phyloP scores from a whole-genome alignment of 2,888 invertebrate genomes.

The Caenorhabditis sinica region DNA sequence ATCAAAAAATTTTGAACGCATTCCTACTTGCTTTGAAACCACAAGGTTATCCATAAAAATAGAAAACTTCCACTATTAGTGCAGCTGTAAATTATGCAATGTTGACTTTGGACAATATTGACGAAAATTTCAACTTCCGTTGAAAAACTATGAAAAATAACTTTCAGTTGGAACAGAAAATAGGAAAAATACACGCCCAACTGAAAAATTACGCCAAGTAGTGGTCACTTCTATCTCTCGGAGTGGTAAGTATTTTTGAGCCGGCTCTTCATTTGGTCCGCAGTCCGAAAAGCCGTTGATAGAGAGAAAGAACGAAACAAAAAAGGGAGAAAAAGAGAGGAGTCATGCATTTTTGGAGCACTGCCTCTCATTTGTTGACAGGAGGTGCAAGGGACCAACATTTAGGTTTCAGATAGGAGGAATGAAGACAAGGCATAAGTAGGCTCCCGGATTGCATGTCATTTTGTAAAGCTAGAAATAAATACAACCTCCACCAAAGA shows the following conservation, averaged over 20 bases:
- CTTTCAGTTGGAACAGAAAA: not conserved
- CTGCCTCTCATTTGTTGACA: conserved; percentile 46
- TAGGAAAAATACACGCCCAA: not conserved
- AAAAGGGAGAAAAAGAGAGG: conserved; percentile 30
- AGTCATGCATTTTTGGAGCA: conserved; percentile 57
- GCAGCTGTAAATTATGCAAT: conserved; percentile 21
- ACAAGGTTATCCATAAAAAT: not conserved
- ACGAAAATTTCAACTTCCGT: conserved; percentile 7
- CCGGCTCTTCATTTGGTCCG: conserved; percentile 21
- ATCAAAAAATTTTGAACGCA: not conserved
- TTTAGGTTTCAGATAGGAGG: conserved; percentile 13
- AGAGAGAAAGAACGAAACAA: conserved; percentile 10
- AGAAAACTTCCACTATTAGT: not conserved
- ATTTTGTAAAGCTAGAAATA: not conserved
- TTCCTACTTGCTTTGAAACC: not conserved
- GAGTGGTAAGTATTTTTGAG: conserved; percentile 36
- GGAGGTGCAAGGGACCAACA: not conserved
- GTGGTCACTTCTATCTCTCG: conserved; percentile 27
- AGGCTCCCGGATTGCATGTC: conserved; percentile 7
- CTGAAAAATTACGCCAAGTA: conserved; percentile 39
- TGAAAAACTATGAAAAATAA: not conserved
- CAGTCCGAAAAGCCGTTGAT: conserved; percentile 10
- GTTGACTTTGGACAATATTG: conserved; percentile 1
- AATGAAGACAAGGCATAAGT: not conserved
- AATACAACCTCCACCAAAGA: not conserved